Percentiles rank a stretch among this genome's conserved stretches.
These are phyloP conservation scores for Goniozus legneri DNA, from an alignment of 1,140 invertebrate genomes.

Conservation along the genomic window DNA sequence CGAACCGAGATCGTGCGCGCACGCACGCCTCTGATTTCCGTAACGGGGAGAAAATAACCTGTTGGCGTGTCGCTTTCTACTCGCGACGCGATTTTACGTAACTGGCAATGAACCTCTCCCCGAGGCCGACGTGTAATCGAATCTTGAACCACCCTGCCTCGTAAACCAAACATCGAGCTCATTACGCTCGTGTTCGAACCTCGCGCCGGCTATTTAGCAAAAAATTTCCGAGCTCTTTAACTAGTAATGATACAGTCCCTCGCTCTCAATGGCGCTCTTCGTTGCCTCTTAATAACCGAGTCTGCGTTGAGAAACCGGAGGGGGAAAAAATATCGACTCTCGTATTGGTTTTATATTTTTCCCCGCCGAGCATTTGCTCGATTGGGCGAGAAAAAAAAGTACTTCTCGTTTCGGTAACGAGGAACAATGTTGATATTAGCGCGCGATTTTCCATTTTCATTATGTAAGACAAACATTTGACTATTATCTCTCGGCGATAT, in stretches of 20 bases:
- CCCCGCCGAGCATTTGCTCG: too few species aligned
- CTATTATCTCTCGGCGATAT: too few species aligned
- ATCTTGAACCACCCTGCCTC: too few species aligned
- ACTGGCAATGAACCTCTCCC: conserved; percentile 40
- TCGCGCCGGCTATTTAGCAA: neutral
- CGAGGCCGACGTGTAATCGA: conserved; percentile 9
- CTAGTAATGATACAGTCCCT: neutral
- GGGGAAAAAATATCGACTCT: neutral
- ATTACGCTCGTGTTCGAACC: too few species aligned
- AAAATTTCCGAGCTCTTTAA: neutral
- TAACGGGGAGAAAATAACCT: neutral
- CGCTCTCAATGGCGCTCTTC: neutral
- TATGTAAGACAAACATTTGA: conserved; percentile 7
- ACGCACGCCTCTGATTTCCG: neutral
- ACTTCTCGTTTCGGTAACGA: too few species aligned
- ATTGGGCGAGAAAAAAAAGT: too few species aligned
- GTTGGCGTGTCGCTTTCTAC: conserved; percentile 28
- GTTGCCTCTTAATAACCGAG: neutral
- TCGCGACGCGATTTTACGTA: conserved; percentile 26
- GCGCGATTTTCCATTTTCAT: neutral
- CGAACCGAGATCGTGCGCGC: neutral
- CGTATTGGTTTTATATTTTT: too few species aligned
- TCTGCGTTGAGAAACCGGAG: neutral
- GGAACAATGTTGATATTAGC: neutral
- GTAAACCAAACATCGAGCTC: too few species aligned